Base-by-base conservation (phyloP, 2,888 invertebrate species). In the Eutolmus rufibarbis region DNA sequence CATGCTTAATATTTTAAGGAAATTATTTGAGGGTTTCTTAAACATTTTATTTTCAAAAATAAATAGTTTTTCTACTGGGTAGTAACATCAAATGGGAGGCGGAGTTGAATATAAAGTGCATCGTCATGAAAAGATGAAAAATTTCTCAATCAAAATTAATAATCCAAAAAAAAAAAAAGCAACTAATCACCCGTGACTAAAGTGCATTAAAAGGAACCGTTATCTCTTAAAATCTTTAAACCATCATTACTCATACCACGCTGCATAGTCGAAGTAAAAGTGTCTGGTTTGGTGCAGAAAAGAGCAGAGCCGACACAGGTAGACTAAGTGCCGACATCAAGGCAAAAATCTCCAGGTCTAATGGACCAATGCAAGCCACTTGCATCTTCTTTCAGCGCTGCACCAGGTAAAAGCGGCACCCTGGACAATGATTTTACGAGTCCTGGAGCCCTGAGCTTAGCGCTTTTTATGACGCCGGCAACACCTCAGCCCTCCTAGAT, bases 381-480 rank as follows among this genome's bases (percentile, higher is more conserved):
- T 56, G 79, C 46, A 31, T 28, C 46, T 43, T 78, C 51, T n/a
- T 31, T 31, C 43, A 16, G 0, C 43, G 43, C 66, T 12, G 51
- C 79, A 51, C 34, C 37, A 76, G 76, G 76, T 34, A 31, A 31
- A 31, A 14, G 76, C 37, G 51, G 79, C 79, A 34, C 31, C 14
- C 23, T 79, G 46, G 51, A 79, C 79, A 79, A 51, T 79, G 79
- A 79, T 28, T 79, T 79, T 79, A 79, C 43, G 79, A 79, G 51
- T 79, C 31, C 79, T 79, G 56, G 79, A 79, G 51, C 23, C n/a
- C 79, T 79, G 51, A 79, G 46, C 51, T 79, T 79, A 79, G 51
- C n/a, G 79, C 79, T 51, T 79, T 79, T 79, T 79, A 79, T 16
- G 28, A 79, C 16, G 79, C 79, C 79, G 79, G 79, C 46, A 79